Evolutionary conservation across 2,888 invertebrate genomes (phyloP).

Genomic region (Stratiomys singularior): DNA sequence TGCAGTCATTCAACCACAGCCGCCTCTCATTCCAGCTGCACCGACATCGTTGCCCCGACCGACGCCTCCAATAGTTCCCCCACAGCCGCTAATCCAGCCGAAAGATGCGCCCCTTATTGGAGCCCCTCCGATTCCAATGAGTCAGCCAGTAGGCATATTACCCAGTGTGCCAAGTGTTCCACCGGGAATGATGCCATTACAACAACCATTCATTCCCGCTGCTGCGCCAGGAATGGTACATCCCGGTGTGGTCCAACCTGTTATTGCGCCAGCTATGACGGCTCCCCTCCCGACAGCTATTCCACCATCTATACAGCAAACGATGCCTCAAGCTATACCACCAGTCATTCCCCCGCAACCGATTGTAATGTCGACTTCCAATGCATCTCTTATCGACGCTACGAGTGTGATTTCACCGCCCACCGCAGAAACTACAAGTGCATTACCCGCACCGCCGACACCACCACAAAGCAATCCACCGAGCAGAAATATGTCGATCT

Average conservation of each 20-base stretch:
- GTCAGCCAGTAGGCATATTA: neutral
- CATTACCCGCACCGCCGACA: conserved; percentile 59
- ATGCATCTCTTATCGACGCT: conserved; percentile 64
- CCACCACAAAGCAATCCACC: conserved; percentile 65
- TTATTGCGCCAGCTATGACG: conserved; percentile 59
- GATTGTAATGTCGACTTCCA: conserved; percentile 55
- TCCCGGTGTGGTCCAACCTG: neutral
- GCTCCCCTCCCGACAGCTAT: conserved; percentile 47
- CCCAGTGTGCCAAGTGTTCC: conserved; percentile 9
- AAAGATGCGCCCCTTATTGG: conserved; percentile 46
- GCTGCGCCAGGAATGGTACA: conserved; percentile 33
- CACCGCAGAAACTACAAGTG: conserved; percentile 54
- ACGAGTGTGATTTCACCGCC: conserved; percentile 66
- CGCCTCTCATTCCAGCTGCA: conserved; percentile 44
- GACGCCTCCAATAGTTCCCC: conserved; percentile 50
- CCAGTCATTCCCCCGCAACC: conserved; percentile 55
- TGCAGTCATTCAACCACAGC: conserved; percentile 49
- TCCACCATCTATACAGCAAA: conserved; percentile 47
- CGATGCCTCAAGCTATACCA: conserved; percentile 53
- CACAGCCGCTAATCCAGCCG: conserved; percentile 56
- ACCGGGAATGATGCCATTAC: conserved; percentile 26
- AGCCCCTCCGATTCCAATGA: conserved; percentile 49
- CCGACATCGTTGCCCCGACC: conserved; percentile 41
- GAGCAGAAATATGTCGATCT: conserved; percentile 64
- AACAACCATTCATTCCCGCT: conserved; percentile 55